Percentiles rank a stretch among this genome's conserved stretches.
Evolutionary conservation across 2,888 invertebrate species (phyloP).

Genomic region (Meandrusa payeni): DNA sequence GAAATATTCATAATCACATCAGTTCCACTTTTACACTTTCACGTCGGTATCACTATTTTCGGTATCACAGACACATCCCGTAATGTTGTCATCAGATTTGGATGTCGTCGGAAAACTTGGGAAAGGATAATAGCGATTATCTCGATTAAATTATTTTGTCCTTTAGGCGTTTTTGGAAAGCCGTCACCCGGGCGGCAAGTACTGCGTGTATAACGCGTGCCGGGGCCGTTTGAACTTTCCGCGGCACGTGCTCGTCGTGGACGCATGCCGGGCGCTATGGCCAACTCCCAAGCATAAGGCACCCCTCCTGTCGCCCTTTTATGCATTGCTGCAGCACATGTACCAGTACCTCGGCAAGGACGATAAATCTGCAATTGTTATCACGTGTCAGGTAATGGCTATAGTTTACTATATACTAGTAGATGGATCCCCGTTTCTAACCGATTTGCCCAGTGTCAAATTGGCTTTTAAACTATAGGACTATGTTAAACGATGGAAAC

Average conservation of each 20-base stretch:
- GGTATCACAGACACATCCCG: no score
- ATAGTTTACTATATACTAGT: no score
- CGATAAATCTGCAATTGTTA: slow-evolving; percentile 89
- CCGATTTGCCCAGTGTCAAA: no score
- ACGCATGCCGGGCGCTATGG: slow-evolving; percentile 80
- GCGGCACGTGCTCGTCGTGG: slow-evolving; percentile 81
- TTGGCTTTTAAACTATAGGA: no score
- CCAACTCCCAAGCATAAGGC: slow-evolving; percentile 84
- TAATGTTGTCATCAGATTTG: no score
- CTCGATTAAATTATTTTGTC: neutral
- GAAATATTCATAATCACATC: no score
- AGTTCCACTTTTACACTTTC: no score
- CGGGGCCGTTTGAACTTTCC: slow-evolving; percentile 76
- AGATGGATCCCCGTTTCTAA: no score
- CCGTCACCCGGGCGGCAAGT: slow-evolving; percentile 86
- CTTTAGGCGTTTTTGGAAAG: slow-evolving; percentile 85
- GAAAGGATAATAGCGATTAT: no score
- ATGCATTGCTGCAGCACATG: slow-evolving; percentile 92
- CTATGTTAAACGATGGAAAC: no score
- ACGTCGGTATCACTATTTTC: no score
- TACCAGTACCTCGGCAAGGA: slow-evolving; percentile 92
- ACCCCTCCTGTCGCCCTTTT: slow-evolving; percentile 89
- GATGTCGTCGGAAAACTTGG: no score
- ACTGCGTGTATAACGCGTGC: slow-evolving; percentile 93
- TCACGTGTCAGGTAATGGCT: slow-evolving; percentile 91